A percentile compares a stretch with the other conserved stretches of the same genome.
Conservation (phyloP, 2,113 vertebrate genomes). For the Cynopterus brachyotis region DNA sequence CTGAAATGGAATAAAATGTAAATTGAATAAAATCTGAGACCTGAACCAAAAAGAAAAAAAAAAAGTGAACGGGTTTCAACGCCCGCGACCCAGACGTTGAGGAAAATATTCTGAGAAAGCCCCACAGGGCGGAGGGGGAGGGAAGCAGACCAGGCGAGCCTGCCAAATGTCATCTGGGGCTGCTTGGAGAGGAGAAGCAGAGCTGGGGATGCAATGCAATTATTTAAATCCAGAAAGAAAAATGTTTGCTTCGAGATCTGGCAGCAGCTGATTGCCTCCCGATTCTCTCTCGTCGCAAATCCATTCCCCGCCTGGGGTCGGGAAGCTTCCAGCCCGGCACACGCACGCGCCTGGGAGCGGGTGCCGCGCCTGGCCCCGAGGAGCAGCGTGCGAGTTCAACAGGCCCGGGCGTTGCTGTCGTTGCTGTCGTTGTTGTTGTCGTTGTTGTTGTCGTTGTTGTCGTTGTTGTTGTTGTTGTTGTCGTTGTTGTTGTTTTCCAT, state of each 20-base stretch:
- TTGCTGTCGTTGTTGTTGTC: too few species aligned
- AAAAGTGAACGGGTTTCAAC: constrained; percentile 67
- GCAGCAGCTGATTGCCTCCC: constrained; percentile 56
- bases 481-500: background rate
- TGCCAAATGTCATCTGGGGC: constrained; percentile 75
- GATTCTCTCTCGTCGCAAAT: background rate
- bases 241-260: constrained; percentile 76
- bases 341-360: rapidly evolving
- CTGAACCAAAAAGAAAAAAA: background rate
- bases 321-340: background rate
- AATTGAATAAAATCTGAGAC: constrained; percentile 80
- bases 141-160: constrained; percentile 60
- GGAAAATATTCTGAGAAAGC: constrained; percentile 66
- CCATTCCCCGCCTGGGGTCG: background rate
- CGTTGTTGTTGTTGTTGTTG: too few species aligned
- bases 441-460: too few species aligned
- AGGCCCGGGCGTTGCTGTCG: too few species aligned
- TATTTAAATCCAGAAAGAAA: constrained; percentile 78
- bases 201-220: constrained; percentile 67
- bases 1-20: constrained; percentile 78
- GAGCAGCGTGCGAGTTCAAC: background rate
- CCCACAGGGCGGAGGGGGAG: constrained; percentile 55
- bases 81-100: constrained; percentile 46
- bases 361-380: background rate
- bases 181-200: constrained; percentile 70